Conservation (phyloP, 2,888 invertebrate genomes). For the Pterostichus niger region DNA sequence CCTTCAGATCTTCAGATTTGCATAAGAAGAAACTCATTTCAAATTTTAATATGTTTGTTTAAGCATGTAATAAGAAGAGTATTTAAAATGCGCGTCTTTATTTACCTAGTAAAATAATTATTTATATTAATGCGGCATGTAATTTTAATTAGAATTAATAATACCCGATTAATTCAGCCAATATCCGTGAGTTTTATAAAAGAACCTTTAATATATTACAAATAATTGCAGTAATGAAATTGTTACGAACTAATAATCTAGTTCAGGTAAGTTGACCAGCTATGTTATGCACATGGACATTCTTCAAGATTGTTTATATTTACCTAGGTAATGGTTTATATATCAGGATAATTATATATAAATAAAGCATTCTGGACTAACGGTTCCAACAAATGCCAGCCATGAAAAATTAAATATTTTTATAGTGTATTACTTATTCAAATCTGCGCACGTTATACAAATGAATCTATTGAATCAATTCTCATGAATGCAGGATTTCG, state of each 20-base stretch:
- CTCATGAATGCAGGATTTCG: constrained; percentile 31
- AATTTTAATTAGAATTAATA: constrained; percentile 39
- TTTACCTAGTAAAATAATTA: constrained; percentile 19
- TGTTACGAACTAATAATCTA: constrained; percentile 41
- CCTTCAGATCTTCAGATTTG: too few relatives aligned
- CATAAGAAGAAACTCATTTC: too few relatives aligned
- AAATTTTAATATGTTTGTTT: background rate
- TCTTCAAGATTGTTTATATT: constrained; percentile 46
- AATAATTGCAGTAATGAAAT: constrained; percentile 39
- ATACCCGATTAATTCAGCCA: constrained; percentile 3
- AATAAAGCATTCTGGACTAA: constrained; percentile 21
- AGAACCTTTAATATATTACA: background rate
- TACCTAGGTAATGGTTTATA: constrained; percentile 44
- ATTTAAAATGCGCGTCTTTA: too few relatives aligned
- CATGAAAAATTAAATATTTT: constrained; percentile 27
- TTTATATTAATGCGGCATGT: constrained; percentile 19
- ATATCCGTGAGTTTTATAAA: constrained; percentile 17
- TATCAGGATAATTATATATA: constrained; percentile 34
- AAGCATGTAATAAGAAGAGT: background rate
- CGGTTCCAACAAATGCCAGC: constrained; percentile 31
- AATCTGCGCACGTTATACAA: constrained; percentile 18
- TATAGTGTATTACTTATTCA: constrained; percentile 28
- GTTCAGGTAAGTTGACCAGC: constrained; percentile 16
- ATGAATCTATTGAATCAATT: constrained; percentile 36
- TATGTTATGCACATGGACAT: constrained; percentile 15